Evolutionary conservation across 2,113 vertebrate species (phyloP).

Genomic region (Sphaerodactylus townsendi): DNA sequence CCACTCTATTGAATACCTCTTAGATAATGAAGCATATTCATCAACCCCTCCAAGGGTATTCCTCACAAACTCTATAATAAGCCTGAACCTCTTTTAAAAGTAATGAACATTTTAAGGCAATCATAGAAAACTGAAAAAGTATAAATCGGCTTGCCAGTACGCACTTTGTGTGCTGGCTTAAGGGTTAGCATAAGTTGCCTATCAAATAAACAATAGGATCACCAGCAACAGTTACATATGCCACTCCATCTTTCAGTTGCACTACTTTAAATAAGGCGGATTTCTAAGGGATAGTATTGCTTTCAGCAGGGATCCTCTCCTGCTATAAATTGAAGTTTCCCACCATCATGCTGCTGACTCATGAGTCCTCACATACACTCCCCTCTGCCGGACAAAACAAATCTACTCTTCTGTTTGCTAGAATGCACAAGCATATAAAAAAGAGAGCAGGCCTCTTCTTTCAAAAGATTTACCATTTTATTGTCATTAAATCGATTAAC

Average conservation of each 20-base stretch:
- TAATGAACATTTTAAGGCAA: neutral
- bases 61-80: neutral
- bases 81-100: slow-evolving; percentile 10
- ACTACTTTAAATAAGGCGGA: neutral
- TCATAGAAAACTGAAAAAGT: slow-evolving; percentile 16
- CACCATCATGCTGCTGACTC: neutral
- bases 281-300: neutral
- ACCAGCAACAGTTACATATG: neutral
- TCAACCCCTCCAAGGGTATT: neutral
- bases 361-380: neutral
- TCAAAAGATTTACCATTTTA: neutral
- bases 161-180: neutral
- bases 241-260: neutral
- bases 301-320: accelerated
- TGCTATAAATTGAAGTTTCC: neutral
- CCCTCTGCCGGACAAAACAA: no score
- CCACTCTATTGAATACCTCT: neutral
- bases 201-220: neutral
- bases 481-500: neutral
- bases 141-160: neutral
- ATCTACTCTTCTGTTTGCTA: neutral
- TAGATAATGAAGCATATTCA: slow-evolving; percentile 16
- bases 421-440: neutral
- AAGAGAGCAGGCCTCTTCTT: no score
- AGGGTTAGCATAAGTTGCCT: neutral